These are phyloP conservation scores for Progne subis DNA, from an alignment of 2,113 vertebrate genomes.

Conservation along the genomic window DNA sequence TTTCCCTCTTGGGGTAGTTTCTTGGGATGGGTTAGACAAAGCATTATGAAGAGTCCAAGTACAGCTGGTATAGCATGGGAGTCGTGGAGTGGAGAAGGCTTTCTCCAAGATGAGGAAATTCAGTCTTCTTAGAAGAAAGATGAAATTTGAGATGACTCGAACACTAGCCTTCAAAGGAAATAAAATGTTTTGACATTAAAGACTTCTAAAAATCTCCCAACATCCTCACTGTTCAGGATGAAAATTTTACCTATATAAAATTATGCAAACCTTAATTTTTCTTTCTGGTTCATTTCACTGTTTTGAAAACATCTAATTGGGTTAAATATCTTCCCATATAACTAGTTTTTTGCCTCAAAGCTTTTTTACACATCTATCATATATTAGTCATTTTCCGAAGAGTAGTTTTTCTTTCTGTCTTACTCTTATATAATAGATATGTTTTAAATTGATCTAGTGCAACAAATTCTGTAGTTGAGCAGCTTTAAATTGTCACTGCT, in stretches of 20 bases:
- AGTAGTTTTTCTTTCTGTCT: slow-evolving; percentile 49
- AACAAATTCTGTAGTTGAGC: slow-evolving; percentile 45
- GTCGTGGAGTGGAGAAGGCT: neutral
- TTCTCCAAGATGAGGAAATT: neutral
- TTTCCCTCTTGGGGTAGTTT: neutral
- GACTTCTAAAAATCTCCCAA: neutral
- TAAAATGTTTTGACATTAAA: neutral
- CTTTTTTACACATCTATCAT: slow-evolving; percentile 39
- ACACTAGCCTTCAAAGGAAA: neutral
- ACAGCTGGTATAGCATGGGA: neutral
- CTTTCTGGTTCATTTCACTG: slow-evolving; percentile 41
- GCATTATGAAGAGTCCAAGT: neutral
- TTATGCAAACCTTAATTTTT: slow-evolving; percentile 34
- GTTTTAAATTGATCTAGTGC: slow-evolving; percentile 60
- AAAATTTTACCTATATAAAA: slow-evolving; percentile 42
- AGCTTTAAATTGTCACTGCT: slow-evolving; percentile 14
- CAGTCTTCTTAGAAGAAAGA: neutral
- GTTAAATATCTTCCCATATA: slow-evolving; percentile 61
- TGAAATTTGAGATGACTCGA: neutral
- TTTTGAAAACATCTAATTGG: slow-evolving; percentile 58
- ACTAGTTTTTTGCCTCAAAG: slow-evolving; percentile 51
- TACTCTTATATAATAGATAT: neutral
- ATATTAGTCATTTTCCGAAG: slow-evolving; percentile 59
- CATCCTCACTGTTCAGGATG: neutral
- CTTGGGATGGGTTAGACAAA: neutral